A percentile compares a stretch with the other conserved stretches of the same genome.
Conservation (phyloP, 1,140 invertebrate genomes). For the Fopius arisanus region DNA sequence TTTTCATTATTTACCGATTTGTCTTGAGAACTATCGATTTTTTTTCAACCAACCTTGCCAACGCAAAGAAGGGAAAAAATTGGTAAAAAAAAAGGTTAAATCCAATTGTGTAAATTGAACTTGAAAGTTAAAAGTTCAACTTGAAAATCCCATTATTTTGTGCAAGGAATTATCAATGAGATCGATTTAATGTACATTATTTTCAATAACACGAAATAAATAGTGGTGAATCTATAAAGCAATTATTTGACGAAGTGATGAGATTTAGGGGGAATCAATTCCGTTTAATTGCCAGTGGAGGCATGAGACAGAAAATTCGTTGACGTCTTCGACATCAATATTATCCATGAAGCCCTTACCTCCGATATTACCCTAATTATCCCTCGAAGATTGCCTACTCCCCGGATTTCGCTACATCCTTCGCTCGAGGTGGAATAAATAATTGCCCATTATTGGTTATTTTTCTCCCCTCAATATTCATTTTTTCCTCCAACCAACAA, state of each 20-base stretch:
- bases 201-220: neutral
- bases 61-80: no score
- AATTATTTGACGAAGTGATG: slow-evolving; percentile 1
- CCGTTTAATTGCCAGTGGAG: neutral
- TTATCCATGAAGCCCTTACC: neutral
- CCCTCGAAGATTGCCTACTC: neutral
- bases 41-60: no score
- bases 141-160: neutral
- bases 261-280: slow-evolving; percentile 2
- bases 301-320: slow-evolving; percentile 1
- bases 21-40: no score
- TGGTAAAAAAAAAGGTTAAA: no score
- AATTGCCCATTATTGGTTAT: neutral
- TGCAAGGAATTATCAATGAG: neutral
- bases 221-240: neutral
- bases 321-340: slow-evolving; percentile 6
- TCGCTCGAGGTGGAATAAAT: neutral
- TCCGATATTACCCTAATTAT: slow-evolving; percentile 3
- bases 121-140: no score
- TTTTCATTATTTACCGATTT: no score
- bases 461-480: neutral
- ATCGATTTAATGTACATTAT: neutral
- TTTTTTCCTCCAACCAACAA: neutral
- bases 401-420: neutral
- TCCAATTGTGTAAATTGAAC: no score